A percentile compares a stretch with the other conserved stretches of the same genome.
Conservation (phyloP, 2,113 vertebrate species). For the Archocentrus centrarchus region DNA sequence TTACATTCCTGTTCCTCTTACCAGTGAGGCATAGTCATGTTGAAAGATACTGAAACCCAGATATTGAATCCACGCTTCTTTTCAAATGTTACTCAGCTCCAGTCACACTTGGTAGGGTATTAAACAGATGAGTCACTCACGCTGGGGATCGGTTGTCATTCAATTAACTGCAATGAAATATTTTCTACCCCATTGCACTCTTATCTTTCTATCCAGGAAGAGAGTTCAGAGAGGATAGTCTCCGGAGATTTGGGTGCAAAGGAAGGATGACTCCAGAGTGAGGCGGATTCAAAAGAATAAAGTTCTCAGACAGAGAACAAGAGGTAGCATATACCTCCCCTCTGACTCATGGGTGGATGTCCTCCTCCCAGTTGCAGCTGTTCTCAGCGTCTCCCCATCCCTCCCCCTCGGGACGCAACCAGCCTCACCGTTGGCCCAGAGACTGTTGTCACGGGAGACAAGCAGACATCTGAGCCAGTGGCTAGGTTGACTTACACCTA, state of each 20-base stretch:
- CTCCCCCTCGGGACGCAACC: constrained; percentile 51
- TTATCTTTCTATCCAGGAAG: constrained; percentile 28
- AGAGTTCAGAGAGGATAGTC: constrained; percentile 20
- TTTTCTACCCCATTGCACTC: constrained; percentile 18
- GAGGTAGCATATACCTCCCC: constrained; percentile 25
- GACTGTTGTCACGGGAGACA: constrained; percentile 73
- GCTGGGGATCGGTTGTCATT: constrained; percentile 25
- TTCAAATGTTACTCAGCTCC: neutral
- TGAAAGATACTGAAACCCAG: neutral
- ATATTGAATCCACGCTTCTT: neutral
- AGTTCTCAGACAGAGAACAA: constrained; percentile 7
- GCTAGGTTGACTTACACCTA: constrained; percentile 63
- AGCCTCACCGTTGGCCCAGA: constrained; percentile 62
- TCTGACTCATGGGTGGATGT: constrained; percentile 43
- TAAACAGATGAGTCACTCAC: constrained; percentile 35
- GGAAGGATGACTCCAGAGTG: constrained; percentile 6
- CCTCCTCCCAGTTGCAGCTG: constrained; percentile 62
- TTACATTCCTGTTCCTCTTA: neutral
- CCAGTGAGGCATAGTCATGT: neutral
- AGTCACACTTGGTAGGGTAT: constrained; percentile 6
- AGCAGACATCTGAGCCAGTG: constrained; percentile 55
- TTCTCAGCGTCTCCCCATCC: constrained; percentile 43
- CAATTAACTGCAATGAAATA: constrained; percentile 24
- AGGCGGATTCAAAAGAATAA: constrained; percentile 30
- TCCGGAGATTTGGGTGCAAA: constrained; percentile 11